Base-by-base conservation (phyloP, 1,140 invertebrate species). In the Palaemon carinicauda region DNA sequence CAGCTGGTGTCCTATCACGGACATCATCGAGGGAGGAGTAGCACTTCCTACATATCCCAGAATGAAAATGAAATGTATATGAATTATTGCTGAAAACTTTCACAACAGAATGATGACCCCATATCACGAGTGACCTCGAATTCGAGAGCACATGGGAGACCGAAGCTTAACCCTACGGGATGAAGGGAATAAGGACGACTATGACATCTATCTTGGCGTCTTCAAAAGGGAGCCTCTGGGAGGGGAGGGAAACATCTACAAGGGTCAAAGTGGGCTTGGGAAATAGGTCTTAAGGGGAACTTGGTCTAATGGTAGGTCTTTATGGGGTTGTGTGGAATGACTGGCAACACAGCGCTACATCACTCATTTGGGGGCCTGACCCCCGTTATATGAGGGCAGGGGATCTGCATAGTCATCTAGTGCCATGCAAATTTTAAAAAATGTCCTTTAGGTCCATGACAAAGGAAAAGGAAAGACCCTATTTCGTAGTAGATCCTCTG, bases 11-110 rank as follows among this genome's bases (percentile, higher is more conserved):
- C 41, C 41, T 41, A 41, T 41, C 41, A 41, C 41, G 41, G 41
- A 41, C 41, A 4, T 12, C 41, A 41, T 41, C 10, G 31, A 29
- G 80, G 60, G 51, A 50, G 79, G 19, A 41, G 31, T 27, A 65
- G 17, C 27, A 50, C 41, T 41, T 12, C 41, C 41, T 41, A 12
- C 41, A 9, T 41, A 12, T 41, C 12, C 41, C 41, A 12, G 12
- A 41, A 41, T 12, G 41, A 1, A 41, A 41, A 41, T 12, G 41
- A 41, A 41, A 41, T 0, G 41, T 69, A 31, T 69, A 19, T 69
- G 29, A 86, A 86, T 86, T 86, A 86, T 86, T 86, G 84, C 84
- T 86, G 75, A 80, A 71, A 79, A 86, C 53, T 80, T 41, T 31
- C 50, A 79, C 75, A 79, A 86, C 84, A 80, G 60, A 69, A 80